Base-by-base conservation (phyloP, 1,140 invertebrate genomes). In the Zaprionus capensis region DNA sequence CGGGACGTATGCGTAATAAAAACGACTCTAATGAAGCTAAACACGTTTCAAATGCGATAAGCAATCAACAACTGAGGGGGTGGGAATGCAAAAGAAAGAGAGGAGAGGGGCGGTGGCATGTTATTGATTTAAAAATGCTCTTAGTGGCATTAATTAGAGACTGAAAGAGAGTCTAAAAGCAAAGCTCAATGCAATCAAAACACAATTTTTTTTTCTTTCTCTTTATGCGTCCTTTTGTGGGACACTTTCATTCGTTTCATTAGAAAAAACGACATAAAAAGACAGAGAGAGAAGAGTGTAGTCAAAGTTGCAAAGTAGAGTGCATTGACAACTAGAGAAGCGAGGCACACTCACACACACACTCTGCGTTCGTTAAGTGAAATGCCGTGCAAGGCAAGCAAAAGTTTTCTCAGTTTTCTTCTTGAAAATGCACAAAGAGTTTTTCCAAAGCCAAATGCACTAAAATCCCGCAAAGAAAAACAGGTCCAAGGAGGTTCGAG, bases 1-100 rank as follows among this genome's bases (percentile, higher is more conserved):
- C 80, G 83, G 65, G 73, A 71, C 84, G 78, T 87, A 81, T 87
- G 63, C 62, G 83, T 72, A 87, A 87, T 88, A 83, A 88, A 83
- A 83, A 44, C 31, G 62, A n/a, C 62, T 38, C 56, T 72, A 71
- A 72, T 67, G 69, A 72, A 66, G 26, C 56, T 20, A 65, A 71
- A 55, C 55, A 65, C 41, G 55, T 63, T 73, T 41, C 36, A 17
- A 58, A 41, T 67, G 51, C 22, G 53, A 76, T 82, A 69, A 61
- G 74, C 84, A 78, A 84, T 74, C 74, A 74, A 64, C 70, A n/a
- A 57, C 20, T 51, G 22, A 44, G 56, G 9, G 1, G 46, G 9
- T 7, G 0, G 6, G 2, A 15, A n/a, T 1, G 5, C 3, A 5
- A 14, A 41, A 5, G 14, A 5, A 41, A n/a, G 44, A 5, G 20